Evolutionary conservation across 1,140 invertebrate genomes (phyloP).

Genomic region (Hylaeus volcanicus): DNA sequence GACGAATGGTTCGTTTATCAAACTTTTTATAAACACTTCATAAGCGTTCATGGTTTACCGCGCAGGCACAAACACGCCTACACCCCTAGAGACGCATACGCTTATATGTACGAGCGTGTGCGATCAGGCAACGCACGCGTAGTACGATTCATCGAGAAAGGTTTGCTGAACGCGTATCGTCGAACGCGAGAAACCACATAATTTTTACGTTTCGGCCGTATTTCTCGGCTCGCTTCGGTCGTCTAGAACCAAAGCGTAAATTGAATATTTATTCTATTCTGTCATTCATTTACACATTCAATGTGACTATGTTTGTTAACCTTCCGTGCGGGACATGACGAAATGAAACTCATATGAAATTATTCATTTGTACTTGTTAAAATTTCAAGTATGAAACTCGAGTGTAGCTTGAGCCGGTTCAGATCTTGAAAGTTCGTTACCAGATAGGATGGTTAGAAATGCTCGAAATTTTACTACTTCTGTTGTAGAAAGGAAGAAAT

Average conservation of each 20-base stretch:
- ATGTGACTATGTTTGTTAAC: neutral
- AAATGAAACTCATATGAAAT: too few species aligned
- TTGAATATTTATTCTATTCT: neutral
- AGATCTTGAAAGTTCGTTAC: too few species aligned
- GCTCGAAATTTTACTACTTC: too few species aligned
- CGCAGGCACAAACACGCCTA: slow-evolving; percentile 15
- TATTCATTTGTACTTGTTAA: too few species aligned
- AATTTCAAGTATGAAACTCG: too few species aligned
- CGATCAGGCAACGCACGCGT: slow-evolving; percentile 41
- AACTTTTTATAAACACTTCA: slow-evolving; percentile 32
- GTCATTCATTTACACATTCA: neutral
- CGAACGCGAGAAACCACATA: neutral
- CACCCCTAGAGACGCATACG: neutral
- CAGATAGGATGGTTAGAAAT: too few species aligned
- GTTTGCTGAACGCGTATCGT: neutral
- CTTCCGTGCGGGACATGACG: too few species aligned
- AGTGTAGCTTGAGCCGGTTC: too few species aligned
- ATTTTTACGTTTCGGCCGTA: neutral
- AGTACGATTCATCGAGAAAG: neutral
- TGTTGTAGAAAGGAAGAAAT: too few species aligned
- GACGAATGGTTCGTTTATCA: slow-evolving; percentile 21
- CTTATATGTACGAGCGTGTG: neutral
- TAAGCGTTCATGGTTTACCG: slow-evolving; percentile 40
- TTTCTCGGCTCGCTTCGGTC: neutral
- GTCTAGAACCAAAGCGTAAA: neutral